Conservation (phyloP, 2,113 vertebrate species). For the Triplophysa dalaica region DNA sequence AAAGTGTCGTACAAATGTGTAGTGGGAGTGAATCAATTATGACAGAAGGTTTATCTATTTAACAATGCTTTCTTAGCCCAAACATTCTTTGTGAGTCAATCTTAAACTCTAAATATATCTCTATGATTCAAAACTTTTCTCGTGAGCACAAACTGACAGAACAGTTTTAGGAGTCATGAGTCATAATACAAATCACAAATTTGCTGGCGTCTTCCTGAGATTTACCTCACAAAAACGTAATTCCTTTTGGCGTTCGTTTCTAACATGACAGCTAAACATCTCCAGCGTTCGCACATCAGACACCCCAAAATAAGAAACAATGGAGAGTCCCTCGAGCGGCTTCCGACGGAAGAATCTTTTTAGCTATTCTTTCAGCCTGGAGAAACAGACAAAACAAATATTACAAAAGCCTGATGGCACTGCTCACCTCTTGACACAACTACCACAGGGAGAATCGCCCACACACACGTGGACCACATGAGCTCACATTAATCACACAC, state of each 20-base stretch:
- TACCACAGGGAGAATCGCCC: conserved; percentile 47
- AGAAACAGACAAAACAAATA: conserved; percentile 45
- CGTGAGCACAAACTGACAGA: neutral
- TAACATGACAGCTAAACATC: conserved; percentile 23
- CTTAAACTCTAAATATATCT: neutral
- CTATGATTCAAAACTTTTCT: neutral
- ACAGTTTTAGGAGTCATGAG: conserved; percentile 11
- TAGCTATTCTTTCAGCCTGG: conserved; percentile 22
- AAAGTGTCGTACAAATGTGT: too few species aligned
- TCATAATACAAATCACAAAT: neutral
- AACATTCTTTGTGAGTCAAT: neutral
- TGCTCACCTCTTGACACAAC: conserved; percentile 45
- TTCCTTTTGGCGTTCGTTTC: neutral
- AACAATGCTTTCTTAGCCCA: neutral
- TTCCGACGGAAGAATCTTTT: conserved; percentile 9
- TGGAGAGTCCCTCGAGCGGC: neutral
- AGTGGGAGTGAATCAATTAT: too few species aligned
- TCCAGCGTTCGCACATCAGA: neutral
- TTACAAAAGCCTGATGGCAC: conserved; percentile 42
- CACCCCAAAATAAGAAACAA: conserved; percentile 14
- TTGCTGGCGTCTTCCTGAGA: neutral
- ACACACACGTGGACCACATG: conserved; percentile 57
- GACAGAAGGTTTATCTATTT: too few species aligned
- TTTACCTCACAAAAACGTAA: neutral
- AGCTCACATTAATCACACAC: conserved; percentile 49